Percentiles rank a stretch among this genome's conserved stretches.
phyloP scores from a whole-genome alignment of 2,797 vertebrate species.

The Heterohyrax brucei region DNA sequence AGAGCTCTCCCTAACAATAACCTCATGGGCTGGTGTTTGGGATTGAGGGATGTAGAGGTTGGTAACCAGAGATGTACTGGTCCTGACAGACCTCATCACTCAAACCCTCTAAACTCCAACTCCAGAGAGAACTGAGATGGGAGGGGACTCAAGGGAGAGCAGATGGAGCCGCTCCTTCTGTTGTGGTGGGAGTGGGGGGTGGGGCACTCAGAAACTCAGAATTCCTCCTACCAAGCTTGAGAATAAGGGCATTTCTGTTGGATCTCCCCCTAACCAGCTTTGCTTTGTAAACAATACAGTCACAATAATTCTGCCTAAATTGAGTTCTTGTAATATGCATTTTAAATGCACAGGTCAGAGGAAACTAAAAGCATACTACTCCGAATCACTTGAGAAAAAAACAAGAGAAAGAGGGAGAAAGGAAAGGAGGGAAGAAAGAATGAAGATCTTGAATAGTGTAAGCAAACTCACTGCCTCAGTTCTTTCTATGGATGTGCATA shows the following conservation, averaged over 20 bases:
- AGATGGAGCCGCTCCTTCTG: neutral
- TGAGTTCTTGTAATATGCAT: constrained; percentile 17
- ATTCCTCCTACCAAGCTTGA: neutral
- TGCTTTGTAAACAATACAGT: neutral
- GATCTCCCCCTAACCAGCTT: neutral
- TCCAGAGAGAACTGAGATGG: neutral
- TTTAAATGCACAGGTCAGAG: constrained; percentile 1
- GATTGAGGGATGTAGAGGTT: neutral
- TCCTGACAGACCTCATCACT: neutral
- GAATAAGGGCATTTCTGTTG: neutral
- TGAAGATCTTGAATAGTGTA: neutral
- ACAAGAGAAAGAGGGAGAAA: neutral
- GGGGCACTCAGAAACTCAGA: neutral
- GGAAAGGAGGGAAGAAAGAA: neutral
- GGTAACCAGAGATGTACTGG: neutral
- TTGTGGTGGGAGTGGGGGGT: neutral
- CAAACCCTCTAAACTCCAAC: neutral
- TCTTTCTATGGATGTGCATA: neutral
- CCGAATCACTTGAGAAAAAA: neutral
- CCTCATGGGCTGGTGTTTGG: neutral
- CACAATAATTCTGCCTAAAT: neutral
- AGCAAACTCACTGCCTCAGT: neutral
- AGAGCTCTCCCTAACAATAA: neutral
- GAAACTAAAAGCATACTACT: neutral
- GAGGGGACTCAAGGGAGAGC: neutral